These are phyloP conservation scores for Spermophilus dauricus DNA, from an alignment of 2,113 vertebrate species.

Conservation along the genomic window DNA sequence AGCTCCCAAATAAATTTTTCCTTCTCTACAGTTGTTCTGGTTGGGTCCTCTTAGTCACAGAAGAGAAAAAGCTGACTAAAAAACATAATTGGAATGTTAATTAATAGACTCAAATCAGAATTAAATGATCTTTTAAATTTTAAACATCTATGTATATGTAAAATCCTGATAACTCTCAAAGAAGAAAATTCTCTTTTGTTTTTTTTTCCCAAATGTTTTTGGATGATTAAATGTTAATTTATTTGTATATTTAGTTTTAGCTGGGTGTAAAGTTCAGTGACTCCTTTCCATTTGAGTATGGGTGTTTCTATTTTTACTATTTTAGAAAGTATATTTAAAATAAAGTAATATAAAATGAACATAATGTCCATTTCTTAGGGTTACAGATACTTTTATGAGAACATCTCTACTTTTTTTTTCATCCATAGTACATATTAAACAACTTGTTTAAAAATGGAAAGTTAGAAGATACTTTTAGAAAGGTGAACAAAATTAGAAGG, in stretches of 20 bases:
- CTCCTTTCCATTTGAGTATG: background rate
- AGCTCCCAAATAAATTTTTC: too few relatives aligned
- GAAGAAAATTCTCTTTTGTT: background rate
- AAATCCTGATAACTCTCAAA: background rate
- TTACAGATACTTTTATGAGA: background rate
- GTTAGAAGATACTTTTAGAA: background rate
- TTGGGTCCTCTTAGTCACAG: too few relatives aligned
- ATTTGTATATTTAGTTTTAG: background rate
- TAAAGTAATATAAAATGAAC: background rate
- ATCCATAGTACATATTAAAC: background rate
- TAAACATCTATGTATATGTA: background rate
- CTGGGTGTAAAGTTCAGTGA: background rate
- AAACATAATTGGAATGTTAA: background rate
- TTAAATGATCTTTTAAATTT: background rate
- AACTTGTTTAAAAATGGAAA: background rate
- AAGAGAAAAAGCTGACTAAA: background rate
- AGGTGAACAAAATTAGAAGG: background rate
- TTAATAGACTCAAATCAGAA: background rate
- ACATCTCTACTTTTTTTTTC: background rate
- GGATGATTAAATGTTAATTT: background rate
- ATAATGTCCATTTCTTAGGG: background rate
- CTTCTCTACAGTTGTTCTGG: too few relatives aligned
- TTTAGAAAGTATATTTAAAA: conserved; percentile 25
- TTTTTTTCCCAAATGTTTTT: background rate
- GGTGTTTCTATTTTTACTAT: background rate